Evolutionary conservation across 2,113 vertebrate genomes (phyloP).

Genomic region (Antechinus stuartii): DNA sequence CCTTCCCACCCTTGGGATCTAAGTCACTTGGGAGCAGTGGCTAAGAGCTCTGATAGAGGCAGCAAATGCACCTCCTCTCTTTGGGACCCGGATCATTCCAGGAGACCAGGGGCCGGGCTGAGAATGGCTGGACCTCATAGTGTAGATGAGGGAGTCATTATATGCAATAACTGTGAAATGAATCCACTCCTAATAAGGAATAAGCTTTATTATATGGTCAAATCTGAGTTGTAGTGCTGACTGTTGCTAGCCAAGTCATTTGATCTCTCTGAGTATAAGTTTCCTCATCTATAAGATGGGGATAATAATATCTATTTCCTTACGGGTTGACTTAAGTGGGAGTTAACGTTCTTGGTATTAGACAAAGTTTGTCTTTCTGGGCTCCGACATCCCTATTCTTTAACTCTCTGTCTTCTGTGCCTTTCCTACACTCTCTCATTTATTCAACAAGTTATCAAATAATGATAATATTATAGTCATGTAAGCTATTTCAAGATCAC

Average conservation of each 20-base stretch:
- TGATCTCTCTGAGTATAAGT: not conserved
- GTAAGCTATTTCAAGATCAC: not conserved
- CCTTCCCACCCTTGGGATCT: not conserved
- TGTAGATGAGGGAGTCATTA: not conserved
- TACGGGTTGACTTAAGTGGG: not conserved
- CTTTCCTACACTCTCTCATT: not conserved
- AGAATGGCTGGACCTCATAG: not conserved
- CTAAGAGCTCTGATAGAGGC: not conserved
- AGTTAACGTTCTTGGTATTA: too few relatives aligned
- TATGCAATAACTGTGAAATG: not conserved
- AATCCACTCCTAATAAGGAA: not conserved
- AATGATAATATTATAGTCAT: not conserved
- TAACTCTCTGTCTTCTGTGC: not conserved
- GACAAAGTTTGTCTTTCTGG: not conserved
- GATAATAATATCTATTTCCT: not conserved
- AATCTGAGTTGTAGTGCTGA: not conserved
- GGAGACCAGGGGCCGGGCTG: not conserved
- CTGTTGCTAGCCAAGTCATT: rapidly evolving
- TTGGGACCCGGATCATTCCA: too few relatives aligned
- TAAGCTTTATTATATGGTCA: not conserved
- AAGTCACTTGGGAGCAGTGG: not conserved
- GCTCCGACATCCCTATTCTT: too few relatives aligned
- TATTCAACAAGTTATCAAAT: not conserved
- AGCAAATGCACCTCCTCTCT: not conserved
- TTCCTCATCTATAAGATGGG: not conserved